Evolutionary conservation across 2,888 invertebrate genomes (phyloP).

Genomic region (Trachelus troglodyta): DNA sequence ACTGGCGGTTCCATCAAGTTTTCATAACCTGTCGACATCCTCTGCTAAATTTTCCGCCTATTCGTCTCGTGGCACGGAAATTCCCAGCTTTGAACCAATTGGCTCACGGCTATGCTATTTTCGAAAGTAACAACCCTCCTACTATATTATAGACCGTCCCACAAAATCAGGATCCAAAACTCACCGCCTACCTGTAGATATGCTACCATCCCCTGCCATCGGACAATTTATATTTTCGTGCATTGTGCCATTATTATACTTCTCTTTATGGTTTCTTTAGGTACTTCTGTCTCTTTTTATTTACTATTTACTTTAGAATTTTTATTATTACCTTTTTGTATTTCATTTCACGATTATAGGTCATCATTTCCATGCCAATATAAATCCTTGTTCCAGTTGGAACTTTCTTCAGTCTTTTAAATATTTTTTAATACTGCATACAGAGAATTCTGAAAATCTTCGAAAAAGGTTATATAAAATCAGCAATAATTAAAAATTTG

Average conservation of each 20-base stretch:
- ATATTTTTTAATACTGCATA: neutral
- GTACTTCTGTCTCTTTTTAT: neutral
- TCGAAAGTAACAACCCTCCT: constrained; percentile 1
- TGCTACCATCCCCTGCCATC: neutral
- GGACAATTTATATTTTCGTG: neutral
- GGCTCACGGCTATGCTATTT: neutral
- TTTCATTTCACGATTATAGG: neutral
- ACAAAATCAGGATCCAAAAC: neutral
- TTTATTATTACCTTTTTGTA: neutral
- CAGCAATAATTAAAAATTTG: neutral
- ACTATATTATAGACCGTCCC: neutral
- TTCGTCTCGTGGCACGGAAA: neutral
- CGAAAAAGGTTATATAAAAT: neutral
- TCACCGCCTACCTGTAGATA: neutral
- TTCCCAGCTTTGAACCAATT: neutral
- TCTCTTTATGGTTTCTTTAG: neutral
- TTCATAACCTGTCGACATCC: constrained; percentile 47
- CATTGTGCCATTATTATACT: neutral
- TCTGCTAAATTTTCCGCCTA: constrained; percentile 32
- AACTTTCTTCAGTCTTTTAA: neutral
- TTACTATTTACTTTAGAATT: neutral
- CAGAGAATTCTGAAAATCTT: neutral
- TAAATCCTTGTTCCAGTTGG: neutral
- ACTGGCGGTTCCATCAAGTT: constrained; percentile 47
- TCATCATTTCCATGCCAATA: neutral